Evolutionary conservation across 2,113 vertebrate species (phyloP), one percentile per base, ranked within the genome.

Genomic region (Fregata magnificens): DNA sequence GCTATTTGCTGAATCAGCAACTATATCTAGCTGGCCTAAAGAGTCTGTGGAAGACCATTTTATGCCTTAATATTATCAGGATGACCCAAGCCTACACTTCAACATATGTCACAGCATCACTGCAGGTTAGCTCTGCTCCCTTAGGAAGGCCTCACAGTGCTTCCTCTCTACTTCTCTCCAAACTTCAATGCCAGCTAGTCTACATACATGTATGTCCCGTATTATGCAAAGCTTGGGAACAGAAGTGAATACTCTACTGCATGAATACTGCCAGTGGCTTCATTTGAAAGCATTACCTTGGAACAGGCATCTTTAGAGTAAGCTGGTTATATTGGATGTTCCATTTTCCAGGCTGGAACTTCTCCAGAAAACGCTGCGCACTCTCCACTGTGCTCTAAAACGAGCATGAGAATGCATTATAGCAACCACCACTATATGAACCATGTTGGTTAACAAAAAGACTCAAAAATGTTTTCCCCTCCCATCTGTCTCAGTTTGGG

Each of bases 361-460:
- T 98, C 90, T 99, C 97, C 88, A 99, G 98, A 95, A 99, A 99
- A 70, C 98, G 98, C 88, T 99, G 98, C 3, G 99, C 99, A 50
- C 99, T 99, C 92, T 99, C 98, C 56, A 99, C 98, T 3, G 99
- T 99, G 95, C 99, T 99, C 99, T 99, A 74, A 97, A 94, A 92
- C 11, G 52, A 73, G 94, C 58, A 63, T 61, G 84, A 45, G 58
- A 44, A 86, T 9, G 29, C 18, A 67, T 88, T 91, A 80, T 5
- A 92, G 53, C 67, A 92, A 85, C 24, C 22, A 88, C 6, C 13
- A 31, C 18, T 84, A 28, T n/a, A 50, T 5, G 18, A 81, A 66
- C 55, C 14, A 28, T 10, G 6, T 15, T 67, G 25, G 73, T 67
- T 71, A 79, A 78, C 28, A 42, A 38, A 55, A 11, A 86, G 45